A percentile compares a stretch with the other conserved stretches of the same genome.
phyloP scores from a whole-genome alignment of 2,797 vertebrate genomes.

The Fringilla coelebs region DNA sequence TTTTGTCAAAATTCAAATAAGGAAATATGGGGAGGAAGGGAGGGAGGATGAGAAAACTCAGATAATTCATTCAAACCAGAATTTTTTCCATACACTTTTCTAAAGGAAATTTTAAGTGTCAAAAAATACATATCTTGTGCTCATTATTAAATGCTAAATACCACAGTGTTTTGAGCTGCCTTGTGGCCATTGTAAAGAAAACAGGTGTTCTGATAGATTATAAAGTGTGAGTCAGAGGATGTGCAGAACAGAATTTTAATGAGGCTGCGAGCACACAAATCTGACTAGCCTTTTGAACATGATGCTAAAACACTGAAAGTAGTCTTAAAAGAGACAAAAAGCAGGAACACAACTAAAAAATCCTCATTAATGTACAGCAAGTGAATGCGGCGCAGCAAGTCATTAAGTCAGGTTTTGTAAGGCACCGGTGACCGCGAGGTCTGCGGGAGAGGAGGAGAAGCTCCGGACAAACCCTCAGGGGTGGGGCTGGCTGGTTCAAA shows the following conservation, averaged over 20 bases:
- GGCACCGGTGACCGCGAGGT: background rate
- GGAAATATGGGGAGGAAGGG: constrained; percentile 1
- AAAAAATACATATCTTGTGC: constrained; percentile 83
- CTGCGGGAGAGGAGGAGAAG: background rate
- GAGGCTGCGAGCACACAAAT: constrained; percentile 73
- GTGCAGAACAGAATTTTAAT: constrained; percentile 83
- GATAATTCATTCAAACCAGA: constrained; percentile 75
- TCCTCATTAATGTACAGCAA: constrained; percentile 71
- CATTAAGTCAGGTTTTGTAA: constrained; percentile 50
- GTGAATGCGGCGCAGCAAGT: constrained; percentile 48
- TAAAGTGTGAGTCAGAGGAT: constrained; percentile 83
- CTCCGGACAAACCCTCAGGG: background rate
- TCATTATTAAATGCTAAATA: constrained; percentile 88
- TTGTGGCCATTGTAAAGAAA: constrained; percentile 87
- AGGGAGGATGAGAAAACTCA: constrained; percentile 30
- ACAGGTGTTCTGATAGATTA: constrained; percentile 88
- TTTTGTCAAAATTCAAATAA: constrained; percentile 68
- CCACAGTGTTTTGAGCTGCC: constrained; percentile 85
- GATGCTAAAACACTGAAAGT: constrained; percentile 78
- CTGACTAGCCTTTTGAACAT: constrained; percentile 81
- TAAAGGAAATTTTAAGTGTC: constrained; percentile 83
- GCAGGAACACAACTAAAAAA: constrained; percentile 67
- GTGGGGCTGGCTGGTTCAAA: background rate
- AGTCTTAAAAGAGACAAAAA: constrained; percentile 75
- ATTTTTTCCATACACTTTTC: constrained; percentile 73